A percentile compares a stretch with the other conserved stretches of the same genome.
Conservation (phyloP, 2,888 invertebrate species). For the Drosophila algonquin region DNA sequence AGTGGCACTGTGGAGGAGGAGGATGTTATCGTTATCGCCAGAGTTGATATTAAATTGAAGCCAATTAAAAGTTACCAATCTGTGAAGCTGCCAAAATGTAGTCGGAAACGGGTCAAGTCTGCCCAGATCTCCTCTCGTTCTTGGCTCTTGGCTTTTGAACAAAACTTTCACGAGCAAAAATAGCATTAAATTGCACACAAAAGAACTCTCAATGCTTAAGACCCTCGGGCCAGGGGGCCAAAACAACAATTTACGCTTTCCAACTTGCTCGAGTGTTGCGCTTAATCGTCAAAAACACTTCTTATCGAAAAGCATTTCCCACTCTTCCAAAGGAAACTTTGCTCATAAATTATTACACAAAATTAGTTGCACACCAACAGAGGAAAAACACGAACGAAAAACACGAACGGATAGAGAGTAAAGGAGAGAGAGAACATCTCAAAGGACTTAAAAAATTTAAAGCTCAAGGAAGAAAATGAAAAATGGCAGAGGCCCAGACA, state of each 20-base stretch:
- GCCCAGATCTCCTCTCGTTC: not conserved
- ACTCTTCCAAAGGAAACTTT: slow-evolving; percentile 48
- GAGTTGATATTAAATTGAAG: slow-evolving; percentile 43
- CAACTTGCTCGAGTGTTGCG: slow-evolving; percentile 51
- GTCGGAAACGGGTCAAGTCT: slow-evolving; percentile 43
- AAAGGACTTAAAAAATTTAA: slow-evolving; percentile 36
- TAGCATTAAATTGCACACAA: slow-evolving; percentile 36
- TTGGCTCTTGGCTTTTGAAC: slow-evolving; percentile 8
- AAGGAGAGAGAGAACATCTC: slow-evolving; percentile 10
- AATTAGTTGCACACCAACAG: slow-evolving; percentile 53
- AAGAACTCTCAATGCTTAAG: slow-evolving; percentile 35
- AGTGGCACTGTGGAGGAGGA: slow-evolving; percentile 6
- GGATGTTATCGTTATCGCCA: slow-evolving; percentile 12
- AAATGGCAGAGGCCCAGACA: slow-evolving; percentile 55
- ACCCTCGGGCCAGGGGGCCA: slow-evolving; percentile 15
- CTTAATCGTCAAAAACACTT: slow-evolving; percentile 66
- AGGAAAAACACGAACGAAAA: slow-evolving; percentile 4
- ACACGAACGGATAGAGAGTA: not conserved
- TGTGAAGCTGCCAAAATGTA: slow-evolving; percentile 37
- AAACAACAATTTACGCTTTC: slow-evolving; percentile 40
- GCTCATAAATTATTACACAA: slow-evolving; percentile 68
- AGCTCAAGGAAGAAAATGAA: slow-evolving; percentile 60
- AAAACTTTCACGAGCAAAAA: slow-evolving; percentile 22
- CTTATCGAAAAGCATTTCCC: slow-evolving; percentile 43
- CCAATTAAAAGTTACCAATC: slow-evolving; percentile 50